These are phyloP conservation scores for Cyphomyrus plagiostoma DNA, from an alignment of 2,113 vertebrate genomes.

Conservation along the genomic window DNA sequence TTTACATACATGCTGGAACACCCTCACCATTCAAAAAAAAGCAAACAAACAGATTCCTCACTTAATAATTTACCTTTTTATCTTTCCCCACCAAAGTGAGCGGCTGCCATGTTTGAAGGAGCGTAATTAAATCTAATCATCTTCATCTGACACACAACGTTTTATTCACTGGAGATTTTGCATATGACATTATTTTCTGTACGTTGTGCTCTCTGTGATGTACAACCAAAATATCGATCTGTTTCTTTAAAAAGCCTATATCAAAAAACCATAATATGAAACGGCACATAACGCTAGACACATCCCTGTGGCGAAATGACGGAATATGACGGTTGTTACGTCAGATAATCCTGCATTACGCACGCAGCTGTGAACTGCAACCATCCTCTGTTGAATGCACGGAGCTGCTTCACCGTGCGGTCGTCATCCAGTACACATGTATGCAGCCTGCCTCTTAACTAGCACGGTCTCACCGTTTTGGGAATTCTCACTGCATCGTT, in stretches of 20 bases:
- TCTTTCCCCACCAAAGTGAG: constrained; percentile 2
- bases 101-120: neutral
- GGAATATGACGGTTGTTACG: neutral
- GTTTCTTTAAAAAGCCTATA: neutral
- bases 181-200: neutral
- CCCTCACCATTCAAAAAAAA: neutral
- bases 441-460: neutral
- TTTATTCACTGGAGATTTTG: constrained; percentile 2
- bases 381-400: neutral
- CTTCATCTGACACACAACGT: neutral
- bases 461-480: neutral
- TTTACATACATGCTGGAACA: neutral
- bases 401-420: neutral
- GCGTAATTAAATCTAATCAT: neutral
- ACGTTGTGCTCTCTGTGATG: neutral
- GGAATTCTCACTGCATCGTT: neutral
- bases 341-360: neutral
- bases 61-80: neutral
- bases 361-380: neutral
- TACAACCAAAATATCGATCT: neutral
- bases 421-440: neutral
- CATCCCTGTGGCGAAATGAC: neutral
- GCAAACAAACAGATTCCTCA: neutral
- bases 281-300: neutral
- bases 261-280: neutral